These are phyloP conservation scores for Pygoscelis adeliae DNA, from an alignment of 2,113 vertebrate species.

Conservation along the genomic window DNA sequence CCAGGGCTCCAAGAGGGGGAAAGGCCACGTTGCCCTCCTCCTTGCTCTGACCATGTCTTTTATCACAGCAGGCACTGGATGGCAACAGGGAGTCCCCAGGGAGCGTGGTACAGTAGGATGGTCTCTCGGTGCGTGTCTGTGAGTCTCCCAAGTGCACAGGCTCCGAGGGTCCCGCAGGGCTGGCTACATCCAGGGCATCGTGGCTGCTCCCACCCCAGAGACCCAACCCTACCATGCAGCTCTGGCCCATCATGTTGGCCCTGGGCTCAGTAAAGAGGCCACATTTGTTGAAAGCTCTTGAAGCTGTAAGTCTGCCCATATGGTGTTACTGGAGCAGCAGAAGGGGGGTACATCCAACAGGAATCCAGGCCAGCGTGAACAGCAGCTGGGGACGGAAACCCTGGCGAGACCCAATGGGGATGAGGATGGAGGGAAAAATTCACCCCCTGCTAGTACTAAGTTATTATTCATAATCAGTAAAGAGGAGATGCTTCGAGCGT, in stretches of 20 bases:
- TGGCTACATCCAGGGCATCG: not conserved
- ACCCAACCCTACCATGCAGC: accelerated
- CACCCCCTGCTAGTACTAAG: not conserved
- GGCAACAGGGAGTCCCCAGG: not conserved
- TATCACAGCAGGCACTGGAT: not conserved
- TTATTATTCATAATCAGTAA: not conserved
- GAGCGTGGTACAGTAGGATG: not conserved
- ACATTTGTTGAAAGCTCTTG: not conserved
- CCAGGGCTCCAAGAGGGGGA: not conserved
- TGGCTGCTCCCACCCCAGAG: not conserved
- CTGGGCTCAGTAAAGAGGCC: not conserved
- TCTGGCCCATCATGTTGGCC: not conserved
- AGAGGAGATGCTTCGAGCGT: not conserved
- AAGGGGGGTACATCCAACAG: not conserved
- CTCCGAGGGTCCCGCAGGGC: not conserved
- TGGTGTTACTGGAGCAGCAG: not conserved
- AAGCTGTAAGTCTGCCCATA: not conserved
- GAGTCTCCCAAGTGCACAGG: not conserved
- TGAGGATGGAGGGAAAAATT: not conserved
- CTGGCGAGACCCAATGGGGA: not conserved
- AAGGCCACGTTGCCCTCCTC: not conserved
- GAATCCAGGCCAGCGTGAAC: not conserved
- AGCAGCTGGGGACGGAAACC: not conserved
- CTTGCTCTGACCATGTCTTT: not conserved
- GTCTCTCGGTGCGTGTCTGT: accelerated